These are phyloP conservation scores for Streblospio benedicti DNA, from an alignment of 1,140 invertebrate species.

Conservation along the genomic window DNA sequence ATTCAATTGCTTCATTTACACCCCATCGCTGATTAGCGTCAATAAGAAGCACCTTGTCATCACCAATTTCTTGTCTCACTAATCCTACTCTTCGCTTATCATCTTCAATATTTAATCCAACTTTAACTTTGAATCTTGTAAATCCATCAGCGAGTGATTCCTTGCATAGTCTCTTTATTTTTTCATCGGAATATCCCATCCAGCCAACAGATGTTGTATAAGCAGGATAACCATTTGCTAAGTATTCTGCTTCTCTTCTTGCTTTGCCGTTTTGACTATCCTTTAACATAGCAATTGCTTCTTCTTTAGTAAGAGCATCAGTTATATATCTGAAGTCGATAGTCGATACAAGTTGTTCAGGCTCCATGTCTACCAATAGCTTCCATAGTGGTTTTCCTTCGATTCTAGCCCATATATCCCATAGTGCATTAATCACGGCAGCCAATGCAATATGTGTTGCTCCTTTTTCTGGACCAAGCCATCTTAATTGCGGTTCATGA, in stretches of 20 bases:
- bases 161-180: conserved; percentile 53
- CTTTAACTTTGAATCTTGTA: conserved; percentile 78
- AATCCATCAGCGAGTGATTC: conserved; percentile 68
- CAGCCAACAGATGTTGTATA: conserved; percentile 46
- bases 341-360: conserved; percentile 68
- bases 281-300: conserved; percentile 46
- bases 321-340: conserved; percentile 78
- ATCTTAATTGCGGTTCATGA: conserved; percentile 79
- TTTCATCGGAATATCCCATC: conserved; percentile 43
- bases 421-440: conserved; percentile 77
- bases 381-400: conserved; percentile 80
- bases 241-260: conserved; percentile 39
- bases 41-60: conserved; percentile 66
- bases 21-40: conserved; percentile 91
- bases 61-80: conserved; percentile 68
- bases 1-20: conserved; percentile 69
- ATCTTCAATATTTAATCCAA: conserved; percentile 70
- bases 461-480: conserved; percentile 88
- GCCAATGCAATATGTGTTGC: conserved; percentile 79
- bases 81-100: conserved; percentile 63
- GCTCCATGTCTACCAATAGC: conserved; percentile 69
- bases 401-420: conserved; percentile 81
- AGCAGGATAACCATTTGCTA: conserved; percentile 33
- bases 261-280: conserved; percentile 53
- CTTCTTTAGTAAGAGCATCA: conserved; percentile 8